Percentiles rank a stretch among this genome's conserved stretches.
These are phyloP conservation scores for Thaleichthys pacificus DNA, from an alignment of 2,797 vertebrate species.

Conservation along the genomic window DNA sequence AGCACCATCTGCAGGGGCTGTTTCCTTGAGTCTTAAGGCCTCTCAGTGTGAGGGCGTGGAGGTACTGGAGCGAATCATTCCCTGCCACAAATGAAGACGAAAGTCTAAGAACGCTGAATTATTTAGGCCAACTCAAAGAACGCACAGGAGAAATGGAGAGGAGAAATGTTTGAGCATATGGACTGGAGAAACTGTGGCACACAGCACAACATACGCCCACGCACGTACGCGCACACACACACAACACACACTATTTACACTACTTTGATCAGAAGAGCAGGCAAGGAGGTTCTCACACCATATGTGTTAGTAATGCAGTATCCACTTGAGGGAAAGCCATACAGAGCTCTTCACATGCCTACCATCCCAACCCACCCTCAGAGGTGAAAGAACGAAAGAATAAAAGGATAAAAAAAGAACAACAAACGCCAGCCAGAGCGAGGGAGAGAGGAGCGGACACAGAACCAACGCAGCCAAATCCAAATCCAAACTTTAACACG, in stretches of 20 bases:
- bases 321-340: no score
- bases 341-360: no score
- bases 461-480: no score
- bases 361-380: background rate
- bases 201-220: background rate
- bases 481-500: no score
- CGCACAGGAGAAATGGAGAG: conserved; percentile 27
- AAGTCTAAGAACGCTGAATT: conserved; percentile 67
- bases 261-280: no score
- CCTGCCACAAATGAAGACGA: conserved; percentile 62
- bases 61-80: conserved; percentile 62
- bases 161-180: conserved; percentile 1
- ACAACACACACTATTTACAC: no score
- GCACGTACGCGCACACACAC: background rate
- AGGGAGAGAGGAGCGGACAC: background rate
- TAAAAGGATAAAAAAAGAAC: background rate
- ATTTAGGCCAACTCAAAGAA: conserved; percentile 59
- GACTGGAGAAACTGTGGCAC: conserved; percentile 4
- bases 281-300: no score
- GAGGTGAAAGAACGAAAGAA: background rate
- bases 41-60: conserved; percentile 45
- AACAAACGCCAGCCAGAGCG: no score
- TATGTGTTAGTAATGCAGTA: no score
- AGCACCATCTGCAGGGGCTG: conserved; percentile 30
- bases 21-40: conserved; percentile 41